These are phyloP conservation scores for Ligdia adustata DNA, from an alignment of 2,888 invertebrate species.

Conservation along the genomic window DNA sequence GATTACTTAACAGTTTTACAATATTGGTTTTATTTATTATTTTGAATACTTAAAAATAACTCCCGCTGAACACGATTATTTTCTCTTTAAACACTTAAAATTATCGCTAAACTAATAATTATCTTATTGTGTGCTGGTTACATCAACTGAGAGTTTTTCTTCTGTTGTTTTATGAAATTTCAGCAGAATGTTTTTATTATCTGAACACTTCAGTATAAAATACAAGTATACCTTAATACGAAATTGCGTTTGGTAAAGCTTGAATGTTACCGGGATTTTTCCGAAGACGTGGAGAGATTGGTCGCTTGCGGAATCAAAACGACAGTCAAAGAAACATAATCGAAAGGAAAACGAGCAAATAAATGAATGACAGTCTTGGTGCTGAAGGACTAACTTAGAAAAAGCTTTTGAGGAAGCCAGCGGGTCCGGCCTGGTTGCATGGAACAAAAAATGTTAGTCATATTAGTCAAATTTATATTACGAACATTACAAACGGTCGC, in stretches of 20 bases:
- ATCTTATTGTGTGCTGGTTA: constrained; percentile 78
- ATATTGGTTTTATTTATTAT: constrained; percentile 51
- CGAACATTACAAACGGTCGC: background rate
- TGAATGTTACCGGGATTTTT: constrained; percentile 47
- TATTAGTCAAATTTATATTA: constrained; percentile 40
- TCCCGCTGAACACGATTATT: constrained; percentile 80
- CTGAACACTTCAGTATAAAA: constrained; percentile 77
- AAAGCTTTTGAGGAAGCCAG: constrained; percentile 97
- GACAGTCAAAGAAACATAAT: constrained; percentile 66
- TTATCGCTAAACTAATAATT: constrained; percentile 76
- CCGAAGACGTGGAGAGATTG: constrained; percentile 65
- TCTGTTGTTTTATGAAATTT: constrained; percentile 55
- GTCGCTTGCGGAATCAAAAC: constrained; percentile 64
- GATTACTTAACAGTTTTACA: constrained; percentile 81
- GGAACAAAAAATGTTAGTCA: constrained; percentile 56
- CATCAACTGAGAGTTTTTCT: constrained; percentile 52
- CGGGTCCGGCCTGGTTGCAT: constrained; percentile 91
- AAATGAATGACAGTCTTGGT: constrained; percentile 81
- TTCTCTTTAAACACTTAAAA: constrained; percentile 75
- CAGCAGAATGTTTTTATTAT: constrained; percentile 62
- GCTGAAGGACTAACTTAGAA: constrained; percentile 89
- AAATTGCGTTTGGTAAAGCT: constrained; percentile 66
- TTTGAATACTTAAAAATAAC: constrained; percentile 78
- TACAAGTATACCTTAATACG: constrained; percentile 70
- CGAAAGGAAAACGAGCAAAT: constrained; percentile 69